These are phyloP conservation scores for Xiphorhynchus erythropygius DNA, from an alignment of 2,797 vertebrate species.

Conservation along the genomic window DNA sequence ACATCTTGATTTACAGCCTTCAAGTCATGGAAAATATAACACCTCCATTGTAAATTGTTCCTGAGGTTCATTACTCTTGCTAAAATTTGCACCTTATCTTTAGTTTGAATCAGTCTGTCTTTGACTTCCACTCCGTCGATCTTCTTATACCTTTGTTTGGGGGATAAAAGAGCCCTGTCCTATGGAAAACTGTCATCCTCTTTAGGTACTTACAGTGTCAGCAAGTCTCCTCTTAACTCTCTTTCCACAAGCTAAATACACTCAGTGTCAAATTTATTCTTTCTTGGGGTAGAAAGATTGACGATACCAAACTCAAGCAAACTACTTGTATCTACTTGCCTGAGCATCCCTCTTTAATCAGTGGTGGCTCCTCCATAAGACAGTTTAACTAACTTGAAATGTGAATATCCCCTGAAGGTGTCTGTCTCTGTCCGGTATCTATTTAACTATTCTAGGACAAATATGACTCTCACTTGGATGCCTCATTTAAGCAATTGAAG, in stretches of 20 bases:
- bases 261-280: background rate
- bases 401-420: background rate
- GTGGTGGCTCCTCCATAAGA: background rate
- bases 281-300: background rate
- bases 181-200: background rate
- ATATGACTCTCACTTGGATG: background rate
- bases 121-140: background rate
- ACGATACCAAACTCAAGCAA: background rate
- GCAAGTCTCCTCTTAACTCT: background rate
- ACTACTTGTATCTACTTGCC: background rate
- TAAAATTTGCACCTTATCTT: conserved; percentile 54
- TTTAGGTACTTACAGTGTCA: background rate
- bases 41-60: conserved; percentile 16
- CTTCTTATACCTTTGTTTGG: conserved; percentile 31
- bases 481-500: background rate
- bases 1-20: conserved; percentile 27
- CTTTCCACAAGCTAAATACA: background rate
- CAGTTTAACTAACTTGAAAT: background rate
- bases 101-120: conserved; percentile 32
- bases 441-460: background rate
- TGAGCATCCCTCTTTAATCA: background rate
- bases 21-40: conserved; percentile 35
- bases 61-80: conserved; percentile 15
- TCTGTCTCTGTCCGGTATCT: background rate
- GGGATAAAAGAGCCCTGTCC: background rate